Evolutionary conservation across 2,797 vertebrate genomes (phyloP).

Genomic region (Parauchenoglanis punctatus): DNA sequence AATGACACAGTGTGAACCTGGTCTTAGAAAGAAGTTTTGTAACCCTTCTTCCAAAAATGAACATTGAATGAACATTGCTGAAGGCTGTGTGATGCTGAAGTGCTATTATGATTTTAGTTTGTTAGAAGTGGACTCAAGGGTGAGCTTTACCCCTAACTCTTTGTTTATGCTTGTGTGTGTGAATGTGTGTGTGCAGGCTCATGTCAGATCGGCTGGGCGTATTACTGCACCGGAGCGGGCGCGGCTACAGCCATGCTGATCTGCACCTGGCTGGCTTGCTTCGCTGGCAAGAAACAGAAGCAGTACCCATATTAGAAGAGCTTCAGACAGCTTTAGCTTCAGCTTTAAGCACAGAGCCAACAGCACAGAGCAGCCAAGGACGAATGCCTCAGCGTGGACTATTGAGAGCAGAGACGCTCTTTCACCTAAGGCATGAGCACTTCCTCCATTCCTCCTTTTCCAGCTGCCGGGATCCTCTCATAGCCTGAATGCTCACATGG

Average conservation of each 20-base stretch:
- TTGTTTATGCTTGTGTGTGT: not conserved
- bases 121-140: not conserved
- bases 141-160: not conserved
- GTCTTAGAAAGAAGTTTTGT: not conserved
- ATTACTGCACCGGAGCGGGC: slow-evolving; percentile 91
- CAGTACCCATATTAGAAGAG: slow-evolving; percentile 89
- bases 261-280: slow-evolving; percentile 95
- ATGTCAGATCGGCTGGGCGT: slow-evolving; percentile 96
- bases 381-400: slow-evolving; percentile 43
- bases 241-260: slow-evolving; percentile 87
- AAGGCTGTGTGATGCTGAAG: not conserved
- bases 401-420: slow-evolving; percentile 16
- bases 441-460: slow-evolving; percentile 51
- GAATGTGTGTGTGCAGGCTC: slow-evolving; percentile 69
- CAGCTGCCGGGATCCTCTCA: slow-evolving; percentile 54
- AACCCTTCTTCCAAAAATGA: not conserved
- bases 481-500: slow-evolving; percentile 56
- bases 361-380: slow-evolving; percentile 34
- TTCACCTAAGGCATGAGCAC: slow-evolving; percentile 24
- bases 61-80: not conserved
- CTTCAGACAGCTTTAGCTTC: slow-evolving; percentile 40
- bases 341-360: slow-evolving; percentile 28
- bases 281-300: slow-evolving; percentile 96
- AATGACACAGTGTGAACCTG: not conserved
- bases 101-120: not conserved